Percentiles rank a stretch among this genome's conserved stretches.
phyloP scores from a whole-genome alignment of 2,113 vertebrate species.

The Tretioscincus oriximinensis region DNA sequence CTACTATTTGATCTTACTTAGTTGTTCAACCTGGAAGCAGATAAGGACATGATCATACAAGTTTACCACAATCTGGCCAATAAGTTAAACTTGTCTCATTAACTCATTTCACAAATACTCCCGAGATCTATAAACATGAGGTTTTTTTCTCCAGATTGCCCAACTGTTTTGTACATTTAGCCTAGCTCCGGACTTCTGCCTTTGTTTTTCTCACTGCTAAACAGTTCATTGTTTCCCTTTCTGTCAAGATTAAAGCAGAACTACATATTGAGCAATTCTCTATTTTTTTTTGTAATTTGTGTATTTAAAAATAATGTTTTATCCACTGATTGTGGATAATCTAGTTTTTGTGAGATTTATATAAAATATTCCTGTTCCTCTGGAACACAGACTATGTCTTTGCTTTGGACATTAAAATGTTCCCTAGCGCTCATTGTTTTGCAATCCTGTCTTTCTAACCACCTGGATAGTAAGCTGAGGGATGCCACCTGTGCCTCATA shows the following conservation, averaged over 20 bases:
- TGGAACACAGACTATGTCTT: neutral
- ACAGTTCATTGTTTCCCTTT: slow-evolving; percentile 12
- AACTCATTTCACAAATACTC: neutral
- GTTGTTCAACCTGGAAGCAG: neutral
- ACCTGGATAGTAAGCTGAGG: neutral
- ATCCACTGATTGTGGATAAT: neutral
- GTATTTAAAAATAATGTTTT: neutral
- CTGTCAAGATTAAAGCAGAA: neutral
- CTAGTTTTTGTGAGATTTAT: no score
- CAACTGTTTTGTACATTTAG: neutral
- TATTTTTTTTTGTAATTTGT: neutral
- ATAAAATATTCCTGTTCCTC: no score
- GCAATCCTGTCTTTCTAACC: neutral
- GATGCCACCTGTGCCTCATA: neutral
- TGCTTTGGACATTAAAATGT: neutral
- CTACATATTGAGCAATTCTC: slow-evolving; percentile 7
- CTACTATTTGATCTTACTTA: neutral
- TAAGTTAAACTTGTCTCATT: neutral
- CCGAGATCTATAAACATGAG: neutral
- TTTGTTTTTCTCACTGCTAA: slow-evolving; percentile 12
- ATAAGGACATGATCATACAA: neutral
- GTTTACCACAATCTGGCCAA: neutral
- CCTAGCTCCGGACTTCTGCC: neutral
- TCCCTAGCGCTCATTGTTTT: neutral
- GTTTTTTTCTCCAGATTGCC: slow-evolving; percentile 3